Evolutionary conservation across 2,888 invertebrate genomes (phyloP), one percentile per base, ranked within the genome.

Genomic region (Amphipoea oculea): DNA sequence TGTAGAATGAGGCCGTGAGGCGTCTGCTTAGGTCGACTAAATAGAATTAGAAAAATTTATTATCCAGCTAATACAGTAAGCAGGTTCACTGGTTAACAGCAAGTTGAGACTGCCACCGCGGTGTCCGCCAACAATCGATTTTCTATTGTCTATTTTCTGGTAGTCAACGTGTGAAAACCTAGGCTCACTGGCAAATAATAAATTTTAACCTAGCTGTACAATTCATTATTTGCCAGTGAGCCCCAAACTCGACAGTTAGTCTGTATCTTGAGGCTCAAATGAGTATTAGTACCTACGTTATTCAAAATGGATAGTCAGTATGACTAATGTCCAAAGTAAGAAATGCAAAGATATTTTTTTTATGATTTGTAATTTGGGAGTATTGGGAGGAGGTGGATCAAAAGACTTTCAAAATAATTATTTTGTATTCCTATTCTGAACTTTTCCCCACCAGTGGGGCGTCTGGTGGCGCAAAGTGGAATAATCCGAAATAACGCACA

Each of bases 271-370:
- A 17, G 23, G 23, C 57, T 9, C 23, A 57, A 65, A 65, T 54
- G 17, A 68, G 11, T 57, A 20, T 4, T 48, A 12, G 23, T 6
- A 7, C 42, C 36, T 36, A 36, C 40, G 23, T n/a, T 23, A 57
- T 80, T 48, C 20, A 40, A 23, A 48, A 51, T 62, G 12, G 17
- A 48, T 78, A 51, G 57, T 40, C 17, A 20, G 6, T 54, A 7
- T 63, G 14, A 80, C 14, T 36, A 70, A 20, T 63, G 2, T 71
- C 20, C 4, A 62, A 36, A 68, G n/a, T 62, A 40, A 77, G 45
- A n/a, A 11, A 62, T n/a, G 7, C 2, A 40, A 12, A 2, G 1
- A 40, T 45, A 5, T 40, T 40, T 45, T 45, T 45, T 45, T 45
- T 45, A 45, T 45, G 12, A 48, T 48, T 48, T 48, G 11, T 48